A percentile compares a stretch with the other conserved stretches of the same genome.
These are phyloP conservation scores for Scrobipalpa atriplicella DNA, from an alignment of 2,888 invertebrate genomes.

Conservation along the genomic window DNA sequence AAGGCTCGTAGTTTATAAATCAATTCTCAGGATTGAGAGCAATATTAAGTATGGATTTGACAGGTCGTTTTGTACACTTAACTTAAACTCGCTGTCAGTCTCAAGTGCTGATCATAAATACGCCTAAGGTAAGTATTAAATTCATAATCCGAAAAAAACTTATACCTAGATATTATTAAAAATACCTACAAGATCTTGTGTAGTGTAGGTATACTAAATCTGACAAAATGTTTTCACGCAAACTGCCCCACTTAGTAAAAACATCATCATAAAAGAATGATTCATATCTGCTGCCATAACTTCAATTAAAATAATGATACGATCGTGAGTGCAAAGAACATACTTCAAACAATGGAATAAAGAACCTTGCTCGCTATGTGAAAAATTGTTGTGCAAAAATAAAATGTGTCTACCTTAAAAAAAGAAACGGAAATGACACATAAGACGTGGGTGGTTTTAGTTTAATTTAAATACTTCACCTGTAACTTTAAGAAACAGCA, in stretches of 20 bases:
- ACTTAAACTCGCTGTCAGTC: no score
- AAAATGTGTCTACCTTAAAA: not conserved
- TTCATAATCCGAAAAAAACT: no score
- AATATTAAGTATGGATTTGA: no score
- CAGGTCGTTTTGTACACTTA: no score
- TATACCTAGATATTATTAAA: no score
- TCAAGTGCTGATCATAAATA: no score
- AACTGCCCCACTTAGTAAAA: not conserved
- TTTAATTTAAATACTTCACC: not conserved
- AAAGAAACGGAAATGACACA: constrained; percentile 3
- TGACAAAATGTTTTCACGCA: constrained; percentile 6
- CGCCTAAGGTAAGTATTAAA: no score
- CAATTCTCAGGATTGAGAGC: no score
- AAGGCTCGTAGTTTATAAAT: no score
- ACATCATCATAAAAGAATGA: constrained; percentile 25
- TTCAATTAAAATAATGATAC: not conserved
- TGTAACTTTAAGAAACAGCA: not conserved
- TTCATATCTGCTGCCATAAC: constrained; percentile 6
- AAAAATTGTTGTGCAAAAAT: not conserved
- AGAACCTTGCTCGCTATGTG: not conserved
- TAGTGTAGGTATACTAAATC: not conserved
- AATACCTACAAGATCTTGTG: no score
- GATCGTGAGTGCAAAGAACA: constrained; percentile 1
- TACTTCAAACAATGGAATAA: constrained; percentile 14
- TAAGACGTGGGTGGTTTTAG: not conserved